A percentile compares a stretch with the other conserved stretches of the same genome.
These are phyloP conservation scores for Premnoplex brunnescens DNA, from an alignment of 2,797 vertebrate species.

Conservation along the genomic window DNA sequence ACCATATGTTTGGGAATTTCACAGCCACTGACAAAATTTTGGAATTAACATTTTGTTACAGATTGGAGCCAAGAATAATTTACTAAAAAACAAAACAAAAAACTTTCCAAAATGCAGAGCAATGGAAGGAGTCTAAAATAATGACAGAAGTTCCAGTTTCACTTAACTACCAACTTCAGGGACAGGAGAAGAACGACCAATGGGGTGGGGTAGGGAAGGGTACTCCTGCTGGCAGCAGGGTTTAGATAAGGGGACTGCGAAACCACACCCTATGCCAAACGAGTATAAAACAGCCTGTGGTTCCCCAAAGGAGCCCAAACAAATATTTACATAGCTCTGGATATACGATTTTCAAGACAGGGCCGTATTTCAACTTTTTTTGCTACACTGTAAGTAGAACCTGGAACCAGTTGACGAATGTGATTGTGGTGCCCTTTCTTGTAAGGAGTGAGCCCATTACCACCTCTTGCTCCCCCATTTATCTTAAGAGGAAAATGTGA, in stretches of 20 bases:
- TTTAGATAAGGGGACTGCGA: neutral
- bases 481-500: neutral
- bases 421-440: neutral
- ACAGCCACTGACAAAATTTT: neutral
- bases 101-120: neutral
- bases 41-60: neutral
- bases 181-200: neutral
- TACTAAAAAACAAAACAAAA: neutral
- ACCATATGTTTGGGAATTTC: neutral
- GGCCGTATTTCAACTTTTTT: neutral
- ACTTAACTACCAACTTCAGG: neutral
- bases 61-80: neutral
- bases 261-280: neutral
- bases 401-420: neutral
- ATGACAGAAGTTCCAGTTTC: neutral
- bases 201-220: no score
- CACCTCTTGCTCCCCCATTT: neutral
- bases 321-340: neutral
- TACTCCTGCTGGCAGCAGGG: neutral
- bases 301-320: neutral
- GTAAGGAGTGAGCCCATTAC: neutral
- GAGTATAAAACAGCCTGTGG: neutral
- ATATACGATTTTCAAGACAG: neutral
- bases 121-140: neutral
- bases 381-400: neutral